Evolutionary conservation across 2,797 vertebrate species (phyloP).

Genomic region (Pagetopsis macropterus): DNA sequence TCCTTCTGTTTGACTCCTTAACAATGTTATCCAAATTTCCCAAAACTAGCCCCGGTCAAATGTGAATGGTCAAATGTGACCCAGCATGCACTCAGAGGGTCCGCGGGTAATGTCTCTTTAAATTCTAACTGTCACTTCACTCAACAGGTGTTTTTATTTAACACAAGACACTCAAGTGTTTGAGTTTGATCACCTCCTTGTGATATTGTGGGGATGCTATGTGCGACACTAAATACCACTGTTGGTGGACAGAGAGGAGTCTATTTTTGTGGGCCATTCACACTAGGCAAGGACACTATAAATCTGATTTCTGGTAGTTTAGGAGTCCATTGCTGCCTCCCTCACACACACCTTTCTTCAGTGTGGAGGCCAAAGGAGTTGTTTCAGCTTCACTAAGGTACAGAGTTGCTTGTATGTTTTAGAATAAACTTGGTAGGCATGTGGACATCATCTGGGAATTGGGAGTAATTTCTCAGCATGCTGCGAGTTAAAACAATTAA

Average conservation of each 20-base stretch:
- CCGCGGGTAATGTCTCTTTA: slow-evolving; percentile 22
- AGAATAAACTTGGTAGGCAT: slow-evolving; percentile 1
- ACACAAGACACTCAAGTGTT: slow-evolving; percentile 26
- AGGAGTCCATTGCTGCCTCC: slow-evolving; percentile 46
- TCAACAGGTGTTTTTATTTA: slow-evolving; percentile 60
- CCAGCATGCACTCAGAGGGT: neutral
- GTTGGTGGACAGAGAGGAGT: slow-evolving; percentile 43
- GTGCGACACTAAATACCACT: slow-evolving; percentile 65
- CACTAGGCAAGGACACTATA: slow-evolving; percentile 74
- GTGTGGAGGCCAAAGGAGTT: slow-evolving; percentile 48
- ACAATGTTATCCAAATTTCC: slow-evolving; percentile 21
- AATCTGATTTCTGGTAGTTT: slow-evolving; percentile 66
- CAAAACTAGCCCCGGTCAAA: slow-evolving; percentile 21
- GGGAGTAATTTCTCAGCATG: slow-evolving; percentile 3
- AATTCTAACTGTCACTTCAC: slow-evolving; percentile 34
- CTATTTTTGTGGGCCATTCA: slow-evolving; percentile 78
- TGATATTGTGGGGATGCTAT: slow-evolving; percentile 57
- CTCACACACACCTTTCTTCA: slow-evolving; percentile 40
- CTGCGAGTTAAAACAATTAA: neutral
- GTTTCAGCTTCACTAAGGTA: slow-evolving; percentile 43
- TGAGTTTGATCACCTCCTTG: slow-evolving; percentile 65
- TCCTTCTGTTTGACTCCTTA: slow-evolving; percentile 20
- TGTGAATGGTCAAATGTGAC: slow-evolving; percentile 19
- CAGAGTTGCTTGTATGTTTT: slow-evolving; percentile 11
- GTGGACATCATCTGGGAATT: neutral